Base-by-base conservation (phyloP, 2,113 vertebrate species). In the Meriones unguiculatus region DNA sequence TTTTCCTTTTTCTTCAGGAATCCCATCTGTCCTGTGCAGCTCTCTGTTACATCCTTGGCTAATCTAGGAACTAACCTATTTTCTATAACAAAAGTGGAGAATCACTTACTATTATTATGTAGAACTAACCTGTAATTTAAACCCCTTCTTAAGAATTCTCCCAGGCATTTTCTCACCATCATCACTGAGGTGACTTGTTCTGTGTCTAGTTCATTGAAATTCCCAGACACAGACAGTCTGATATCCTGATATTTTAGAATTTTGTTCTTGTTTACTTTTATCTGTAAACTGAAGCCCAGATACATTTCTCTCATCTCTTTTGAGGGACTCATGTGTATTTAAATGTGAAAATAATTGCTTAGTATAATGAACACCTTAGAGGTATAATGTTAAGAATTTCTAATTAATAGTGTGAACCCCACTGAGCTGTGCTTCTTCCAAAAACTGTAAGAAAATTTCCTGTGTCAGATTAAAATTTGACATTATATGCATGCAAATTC, bases 21-120 rank as follows among this genome's bases (percentile, higher is more conserved):
- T 98, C 97, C 98, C 98, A 98, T 98, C 98, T 99, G 98, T 98
- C 97, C 98, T 97, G 35, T 93, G 24, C 65, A 77, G 97, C 93
- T 98, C 98, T 99, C 98, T 95, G 81, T 99, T 98, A 98, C 98
- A 97, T 97, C 98, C 97, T 98, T 97, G 41, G 96, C 95, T 96
- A 98, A 98, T 97, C 96, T 97, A 96, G 93, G 90, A 98, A 76
- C 97, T 80, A 97, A 95, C 75, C 96, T 97, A 97, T 97, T 98
- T 98, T 89, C 94, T 98, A 8, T 87, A 97, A 99, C 98, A 98
- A 98, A 98, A n/a, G 24, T 72, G 81, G 93, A 96, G 97, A 96
- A 97, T 98, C 95, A 98, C 95, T 98, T 97, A 90, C 97, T 97
- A 62, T 98, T 98, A 98, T 98, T 97, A 98, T 92, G 80, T 70